Base-by-base conservation (phyloP, 2,888 invertebrate species). In the Homarus gammarus region DNA sequence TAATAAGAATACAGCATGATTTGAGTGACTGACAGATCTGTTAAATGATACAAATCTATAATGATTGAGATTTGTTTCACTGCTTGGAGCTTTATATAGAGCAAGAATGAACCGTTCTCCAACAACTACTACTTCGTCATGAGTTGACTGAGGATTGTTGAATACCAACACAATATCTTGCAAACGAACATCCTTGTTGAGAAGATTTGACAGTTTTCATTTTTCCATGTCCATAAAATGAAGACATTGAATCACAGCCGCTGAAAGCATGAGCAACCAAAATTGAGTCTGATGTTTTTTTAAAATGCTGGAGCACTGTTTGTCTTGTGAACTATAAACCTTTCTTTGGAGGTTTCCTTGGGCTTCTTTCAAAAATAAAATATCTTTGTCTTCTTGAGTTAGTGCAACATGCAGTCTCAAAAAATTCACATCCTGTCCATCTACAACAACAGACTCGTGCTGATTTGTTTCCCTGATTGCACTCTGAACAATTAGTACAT, bases 341-440 rank as follows among this genome's bases (percentile, higher is more conserved):
- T 93, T 84, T 90, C 93, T 93, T 92, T 93, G 93, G 18, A 93
- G 93, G 92, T 93, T 93, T 87, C 93, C 93, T 93, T 93, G 93
- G 93, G 79, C 33, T 87, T 87, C 79, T 36, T 79, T 87, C 70
- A 87, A 81, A 38, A 79, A 27, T 18, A 86, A 49, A 86, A 64
- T 93, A 72, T 93, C 93, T 92, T 94, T 93, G 93, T 93, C 92
- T 93, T 93, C 93, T 92, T 93, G 93, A 89, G 93, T 93, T 92
- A 85, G 85, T 73, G 56, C 73, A 84, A 75, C 61, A 36, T 75
- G 51, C 18, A 73, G 84, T 72, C 49, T 93, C 93, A 44, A 92
- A 87, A 92, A n/a, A 93, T 92, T 40, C 82, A 70, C 72, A 38
- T 84, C 93, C 79, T 75, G 93, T 93, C 89, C 88, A 89, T 91